These are phyloP conservation scores for Prunella strophiata DNA, from an alignment of 2,797 vertebrate species.

Conservation along the genomic window DNA sequence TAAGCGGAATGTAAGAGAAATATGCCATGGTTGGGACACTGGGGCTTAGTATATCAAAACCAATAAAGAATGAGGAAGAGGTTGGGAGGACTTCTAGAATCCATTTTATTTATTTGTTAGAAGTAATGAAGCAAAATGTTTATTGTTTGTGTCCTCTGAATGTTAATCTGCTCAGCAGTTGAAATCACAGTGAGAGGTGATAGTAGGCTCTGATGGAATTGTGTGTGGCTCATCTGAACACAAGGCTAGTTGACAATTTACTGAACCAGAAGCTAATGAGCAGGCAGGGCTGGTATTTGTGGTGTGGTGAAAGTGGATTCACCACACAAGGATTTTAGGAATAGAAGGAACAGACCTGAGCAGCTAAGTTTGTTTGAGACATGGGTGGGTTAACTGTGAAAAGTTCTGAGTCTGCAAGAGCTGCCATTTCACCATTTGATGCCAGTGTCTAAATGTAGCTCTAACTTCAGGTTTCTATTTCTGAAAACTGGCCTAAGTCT, in stretches of 20 bases:
- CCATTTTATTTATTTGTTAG: slow-evolving; percentile 40
- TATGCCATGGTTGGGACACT: not conserved
- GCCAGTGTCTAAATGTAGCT: not conserved
- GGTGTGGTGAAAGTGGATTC: not conserved
- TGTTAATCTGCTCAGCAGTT: slow-evolving; percentile 30
- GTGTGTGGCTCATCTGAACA: not conserved
- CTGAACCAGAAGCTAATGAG: not conserved
- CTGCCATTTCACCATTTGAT: not conserved
- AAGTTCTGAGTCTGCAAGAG: not conserved
- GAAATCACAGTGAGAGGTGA: not conserved
- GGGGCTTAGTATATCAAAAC: slow-evolving; percentile 23
- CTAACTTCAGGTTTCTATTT: not conserved
- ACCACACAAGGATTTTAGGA: not conserved
- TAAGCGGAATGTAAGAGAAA: slow-evolving; percentile 29
- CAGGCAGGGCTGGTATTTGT: not conserved
- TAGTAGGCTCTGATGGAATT: not conserved
- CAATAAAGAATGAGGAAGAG: slow-evolving; percentile 12
- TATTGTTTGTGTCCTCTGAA: slow-evolving; percentile 1
- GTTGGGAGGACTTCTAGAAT: slow-evolving; percentile 29
- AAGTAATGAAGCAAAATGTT: slow-evolving; percentile 35
- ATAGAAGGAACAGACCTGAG: not conserved
- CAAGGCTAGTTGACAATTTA: not conserved
- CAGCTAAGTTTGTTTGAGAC: not conserved
- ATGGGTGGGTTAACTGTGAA: rapidly evolving
- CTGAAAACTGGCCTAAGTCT: not conserved